Base-by-base conservation (phyloP, 2,797 vertebrate species). In the Myripristis jacobus region DNA sequence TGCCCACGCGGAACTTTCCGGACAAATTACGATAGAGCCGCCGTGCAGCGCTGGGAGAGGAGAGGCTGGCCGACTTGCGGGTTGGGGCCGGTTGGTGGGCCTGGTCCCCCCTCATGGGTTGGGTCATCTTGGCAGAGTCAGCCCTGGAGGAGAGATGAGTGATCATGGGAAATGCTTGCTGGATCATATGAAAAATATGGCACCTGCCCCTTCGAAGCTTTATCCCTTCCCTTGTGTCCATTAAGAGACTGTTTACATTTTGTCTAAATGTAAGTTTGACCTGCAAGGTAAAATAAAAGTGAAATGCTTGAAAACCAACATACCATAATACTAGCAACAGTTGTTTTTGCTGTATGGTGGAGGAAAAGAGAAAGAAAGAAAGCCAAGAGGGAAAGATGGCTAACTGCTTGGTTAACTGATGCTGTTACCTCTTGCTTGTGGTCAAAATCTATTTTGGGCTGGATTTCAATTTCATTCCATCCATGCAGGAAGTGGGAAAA, bases 1-100 rank as follows among this genome's bases (percentile, higher is more conserved):
- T 94, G 84, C 95, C 94, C 63, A 95, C 95, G 0, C 96, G 95
- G 92, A 98, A 98, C 86, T 97, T 98, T 85, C 96, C 96, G 0
- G 96, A 97, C 74, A 98, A 94, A 93, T 97, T 98, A 73, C 96
- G 93, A 92, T 98, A 98, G 4, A 98, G 94, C 61, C 96, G 94
- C 68, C 97, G 96, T 46, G 96, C 96, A 0, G 96, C 96, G 0
- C 95, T 97, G 0, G 96, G 96, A 0, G 96, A 96, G 25, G 96
- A 96, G 22, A 95, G 91, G 78, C 95, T 94, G 0, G 94, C 88
- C 0, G 93, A 92, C 91, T 96, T 96, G 86, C 93, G 94, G 80
- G 93, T 74, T 48, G 93, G 92, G 0, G 91, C 90, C 73, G 94
- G 87, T 89, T 94, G 94, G 70, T 94, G 87, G 75, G 73, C 88